Base-by-base conservation (phyloP, 2,888 invertebrate species). In the Lithophane ornitopus region DNA sequence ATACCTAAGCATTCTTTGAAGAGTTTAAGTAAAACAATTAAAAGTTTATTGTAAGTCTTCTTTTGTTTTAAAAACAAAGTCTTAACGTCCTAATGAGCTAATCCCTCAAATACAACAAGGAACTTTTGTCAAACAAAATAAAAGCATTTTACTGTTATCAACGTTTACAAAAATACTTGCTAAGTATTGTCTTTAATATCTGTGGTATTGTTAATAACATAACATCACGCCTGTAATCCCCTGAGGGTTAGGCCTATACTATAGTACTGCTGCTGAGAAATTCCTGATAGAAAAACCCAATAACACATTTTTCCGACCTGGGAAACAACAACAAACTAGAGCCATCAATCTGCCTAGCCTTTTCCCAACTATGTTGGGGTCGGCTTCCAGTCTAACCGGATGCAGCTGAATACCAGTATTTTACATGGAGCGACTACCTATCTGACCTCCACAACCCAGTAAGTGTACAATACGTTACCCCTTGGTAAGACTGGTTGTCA, bases 61-160 rank as follows among this genome's bases (percentile, higher is more conserved):
- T 28, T 52, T 74, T 76, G 73, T 84, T 61, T 65, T 44, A 28
- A 16, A 74, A 85, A 74, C 54, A 61, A 59, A 61, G 39, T 19
- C 39, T 39, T 19, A 34, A 34, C 34, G 39, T 19, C 28, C 26
- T 70, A 77, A 82, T 56, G 39, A 63, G n/a, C 52, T 74, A 65
- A 70, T 68, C 59, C 11, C 19, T 34, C 46, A 68, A 71, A 72
- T 54, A n/a, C 56, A 56, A 54, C 16, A 12, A 14, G 7, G 19
- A 22, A 22, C 7, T 26, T 16, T 74, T 41, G 16, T 61, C 22
- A 22, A 59, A 62, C 34, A n/a, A 56, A 39, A 68, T n/a, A 70
- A 72, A 74, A 62, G 71, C n/a, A 46, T 46, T 56, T 26, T 19
- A 8, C 65, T 74, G 61, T 74, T 71, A 85, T 72, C 77, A 66